phyloP scores from a whole-genome alignment of 2,113 vertebrate species.

The Nothocercus julius region DNA sequence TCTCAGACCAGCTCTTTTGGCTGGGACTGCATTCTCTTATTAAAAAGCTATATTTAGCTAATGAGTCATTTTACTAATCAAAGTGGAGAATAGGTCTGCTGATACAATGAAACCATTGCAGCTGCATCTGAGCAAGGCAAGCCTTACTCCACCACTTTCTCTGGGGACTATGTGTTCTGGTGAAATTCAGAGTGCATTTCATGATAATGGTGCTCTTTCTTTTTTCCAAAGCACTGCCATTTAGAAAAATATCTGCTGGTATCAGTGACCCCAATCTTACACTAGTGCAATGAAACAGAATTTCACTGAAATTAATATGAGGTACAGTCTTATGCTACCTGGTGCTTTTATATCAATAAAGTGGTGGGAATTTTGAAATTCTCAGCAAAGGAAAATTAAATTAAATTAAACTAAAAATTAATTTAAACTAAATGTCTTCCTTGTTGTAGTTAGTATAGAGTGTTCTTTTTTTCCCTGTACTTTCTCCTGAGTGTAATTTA shows the following conservation, averaged over 20 bases:
- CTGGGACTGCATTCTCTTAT: not conserved
- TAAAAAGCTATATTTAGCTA: not conserved
- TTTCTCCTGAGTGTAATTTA: not conserved
- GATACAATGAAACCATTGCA: not conserved
- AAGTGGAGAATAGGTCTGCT: not conserved
- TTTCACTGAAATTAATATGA: fast-evolving
- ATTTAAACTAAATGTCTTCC: not conserved
- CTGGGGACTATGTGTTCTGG: not conserved
- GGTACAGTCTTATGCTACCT: not conserved
- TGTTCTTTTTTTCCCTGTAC: constrained; percentile 12
- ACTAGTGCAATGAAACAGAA: not conserved
- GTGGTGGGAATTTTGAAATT: not conserved
- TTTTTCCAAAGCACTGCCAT: not conserved
- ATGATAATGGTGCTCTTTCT: fast-evolving
- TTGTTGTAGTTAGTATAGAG: not conserved
- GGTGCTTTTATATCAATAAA: not conserved
- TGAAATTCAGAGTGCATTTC: not conserved
- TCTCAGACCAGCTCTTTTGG: not conserved
- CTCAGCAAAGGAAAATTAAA: not conserved
- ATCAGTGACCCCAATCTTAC: fast-evolving
- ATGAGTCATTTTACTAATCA: not conserved
- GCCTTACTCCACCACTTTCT: not conserved
- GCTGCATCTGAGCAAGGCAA: not conserved
- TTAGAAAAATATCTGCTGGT: not conserved
- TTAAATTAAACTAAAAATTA: not conserved